Conservation (phyloP, 2,888 invertebrate genomes). For the Rotaria magnacalcarata region DNA sequence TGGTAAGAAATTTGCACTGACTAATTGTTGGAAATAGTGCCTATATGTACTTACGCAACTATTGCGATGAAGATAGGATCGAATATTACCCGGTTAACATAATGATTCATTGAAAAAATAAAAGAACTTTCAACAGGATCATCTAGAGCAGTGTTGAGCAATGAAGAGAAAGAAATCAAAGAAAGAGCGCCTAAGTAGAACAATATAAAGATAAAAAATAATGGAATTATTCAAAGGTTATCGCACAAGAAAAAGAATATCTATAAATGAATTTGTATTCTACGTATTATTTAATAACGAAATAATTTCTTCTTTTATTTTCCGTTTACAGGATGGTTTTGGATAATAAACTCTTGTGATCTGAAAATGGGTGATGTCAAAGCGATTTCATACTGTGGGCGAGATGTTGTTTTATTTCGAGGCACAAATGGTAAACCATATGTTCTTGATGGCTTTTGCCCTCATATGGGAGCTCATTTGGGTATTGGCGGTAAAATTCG, state of each 20-base stretch:
- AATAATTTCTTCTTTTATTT: background rate
- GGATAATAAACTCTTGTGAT: conserved; percentile 42
- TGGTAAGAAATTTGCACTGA: background rate
- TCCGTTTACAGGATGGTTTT: conserved; percentile 38
- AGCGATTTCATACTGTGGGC: conserved; percentile 44
- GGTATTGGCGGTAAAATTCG: conserved; percentile 41
- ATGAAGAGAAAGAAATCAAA: no score
- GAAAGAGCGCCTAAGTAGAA: background rate
- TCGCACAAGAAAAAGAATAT: background rate
- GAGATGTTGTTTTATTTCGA: conserved; percentile 44
- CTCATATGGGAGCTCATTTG: conserved; percentile 45
- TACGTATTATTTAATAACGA: background rate
- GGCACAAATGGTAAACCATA: conserved; percentile 41
- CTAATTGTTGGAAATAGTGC: background rate
- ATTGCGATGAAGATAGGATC: background rate
- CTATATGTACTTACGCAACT: background rate
- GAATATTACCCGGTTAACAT: background rate
- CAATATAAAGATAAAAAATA: background rate
- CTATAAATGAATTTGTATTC: background rate
- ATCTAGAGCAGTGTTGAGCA: background rate
- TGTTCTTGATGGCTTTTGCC: conserved; percentile 44
- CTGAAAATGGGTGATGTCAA: conserved; percentile 37
- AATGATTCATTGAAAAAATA: background rate
- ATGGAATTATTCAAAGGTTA: background rate
- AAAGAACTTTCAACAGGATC: background rate